phyloP scores from a whole-genome alignment of 2,888 invertebrate species.

The Phengaris alcon region DNA sequence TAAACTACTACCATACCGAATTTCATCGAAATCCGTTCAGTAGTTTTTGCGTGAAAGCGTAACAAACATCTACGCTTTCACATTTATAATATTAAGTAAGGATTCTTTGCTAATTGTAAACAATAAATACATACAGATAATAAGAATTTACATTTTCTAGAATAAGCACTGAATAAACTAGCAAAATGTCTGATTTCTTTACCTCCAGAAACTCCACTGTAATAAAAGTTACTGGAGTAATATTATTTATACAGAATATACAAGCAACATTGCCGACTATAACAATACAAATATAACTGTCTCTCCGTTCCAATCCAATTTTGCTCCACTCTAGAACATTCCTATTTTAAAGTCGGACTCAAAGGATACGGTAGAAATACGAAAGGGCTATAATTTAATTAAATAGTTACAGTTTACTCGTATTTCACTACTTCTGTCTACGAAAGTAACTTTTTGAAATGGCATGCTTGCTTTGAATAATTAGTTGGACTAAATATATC shows the following conservation, averaged over 20 bases:
- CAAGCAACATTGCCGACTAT: conserved; percentile 18
- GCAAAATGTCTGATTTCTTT: conserved; percentile 1
- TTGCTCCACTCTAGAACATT: conserved; percentile 29
- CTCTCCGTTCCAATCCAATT: conserved; percentile 34
- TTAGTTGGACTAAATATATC: conserved; percentile 3
- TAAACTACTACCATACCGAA: too few species aligned
- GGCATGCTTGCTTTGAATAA: conserved; percentile 23
- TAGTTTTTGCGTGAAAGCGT: too few species aligned
- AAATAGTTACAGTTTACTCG: conserved; percentile 28
- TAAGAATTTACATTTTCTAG: background rate
- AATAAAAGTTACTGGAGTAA: conserved; percentile 14
- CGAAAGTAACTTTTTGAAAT: conserved; percentile 20
- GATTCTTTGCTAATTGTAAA: background rate
- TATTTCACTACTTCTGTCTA: conserved; percentile 19
- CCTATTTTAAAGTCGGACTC: conserved; percentile 33
- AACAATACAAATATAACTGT: conserved; percentile 31
- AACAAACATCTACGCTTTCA: too few species aligned
- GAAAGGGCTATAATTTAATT: conserved; percentile 28
- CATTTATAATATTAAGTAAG: too few species aligned
- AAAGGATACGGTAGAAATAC: conserved; percentile 28
- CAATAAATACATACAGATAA: background rate
- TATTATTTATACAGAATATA: conserved; percentile 21
- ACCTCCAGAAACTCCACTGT: conserved; percentile 1
- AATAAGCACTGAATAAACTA: background rate
- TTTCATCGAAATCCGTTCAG: too few species aligned